phyloP scores from a whole-genome alignment of 2,888 invertebrate genomes.

The Oscheius sp. region DNA sequence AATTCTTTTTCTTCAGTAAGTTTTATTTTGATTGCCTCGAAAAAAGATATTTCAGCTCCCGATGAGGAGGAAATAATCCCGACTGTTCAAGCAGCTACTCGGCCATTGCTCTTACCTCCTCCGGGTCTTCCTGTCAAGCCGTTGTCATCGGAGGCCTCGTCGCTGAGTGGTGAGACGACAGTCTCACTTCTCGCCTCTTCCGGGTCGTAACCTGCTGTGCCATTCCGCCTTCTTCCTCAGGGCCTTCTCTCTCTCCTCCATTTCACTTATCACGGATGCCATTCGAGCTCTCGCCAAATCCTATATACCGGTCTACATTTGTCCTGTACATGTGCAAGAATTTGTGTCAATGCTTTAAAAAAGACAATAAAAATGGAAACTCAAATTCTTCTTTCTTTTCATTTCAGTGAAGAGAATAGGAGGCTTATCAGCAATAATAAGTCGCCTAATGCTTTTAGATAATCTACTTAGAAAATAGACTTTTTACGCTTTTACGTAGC shows the following conservation, averaged over 20 bases:
- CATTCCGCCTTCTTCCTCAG: background rate
- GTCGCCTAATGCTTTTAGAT: too few species aligned
- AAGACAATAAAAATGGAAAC: background rate
- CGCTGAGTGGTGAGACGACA: conserved; percentile 9
- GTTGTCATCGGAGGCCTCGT: conserved; percentile 3
- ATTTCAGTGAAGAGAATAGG: too few species aligned
- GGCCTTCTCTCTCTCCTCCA: background rate
- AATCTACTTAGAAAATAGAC: too few species aligned
- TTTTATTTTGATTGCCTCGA: background rate
- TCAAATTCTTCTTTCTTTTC: too few species aligned
- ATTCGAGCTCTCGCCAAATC: conserved; percentile 14
- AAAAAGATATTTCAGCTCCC: too few species aligned
- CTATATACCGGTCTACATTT: conserved; percentile 16
- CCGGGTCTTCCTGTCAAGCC: background rate
- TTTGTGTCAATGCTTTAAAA: background rate
- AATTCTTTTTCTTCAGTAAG: conserved; percentile 28
- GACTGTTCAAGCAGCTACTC: too few species aligned
- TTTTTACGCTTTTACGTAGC: too few species aligned
- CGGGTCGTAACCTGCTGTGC: background rate
- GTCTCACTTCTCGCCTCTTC: conserved; percentile 21
- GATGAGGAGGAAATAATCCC: too few species aligned
- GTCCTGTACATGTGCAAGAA: conserved; percentile 20
- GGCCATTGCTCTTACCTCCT: background rate
- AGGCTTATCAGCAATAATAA: too few species aligned
- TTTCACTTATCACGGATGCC: background rate